These are phyloP conservation scores for Drosophila ogumai DNA, from an alignment of 1,140 invertebrate genomes.

Conservation along the genomic window DNA sequence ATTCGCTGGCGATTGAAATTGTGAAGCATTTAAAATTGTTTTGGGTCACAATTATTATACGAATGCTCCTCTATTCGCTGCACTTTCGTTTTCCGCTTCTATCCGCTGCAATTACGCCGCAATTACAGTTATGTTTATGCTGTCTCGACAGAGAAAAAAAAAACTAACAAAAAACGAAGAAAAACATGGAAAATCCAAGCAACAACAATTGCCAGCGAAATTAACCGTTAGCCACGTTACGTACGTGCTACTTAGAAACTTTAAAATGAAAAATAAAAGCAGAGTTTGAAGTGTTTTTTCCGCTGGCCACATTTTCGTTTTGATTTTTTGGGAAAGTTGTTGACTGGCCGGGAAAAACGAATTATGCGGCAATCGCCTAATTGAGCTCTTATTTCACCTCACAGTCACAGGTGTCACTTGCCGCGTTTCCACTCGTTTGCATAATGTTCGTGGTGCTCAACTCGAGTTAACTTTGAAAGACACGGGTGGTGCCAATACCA, in stretches of 20 bases:
- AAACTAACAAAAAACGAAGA: background rate
- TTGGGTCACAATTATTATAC: conserved; percentile 50
- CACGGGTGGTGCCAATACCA: conserved; percentile 30
- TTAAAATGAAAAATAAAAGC: background rate
- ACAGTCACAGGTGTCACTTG: conserved; percentile 38
- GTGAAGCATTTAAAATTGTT: conserved; percentile 54
- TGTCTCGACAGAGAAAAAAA: conserved; percentile 8
- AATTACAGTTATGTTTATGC: conserved; percentile 54
- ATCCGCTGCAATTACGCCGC: conserved; percentile 45
- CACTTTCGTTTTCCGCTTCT: conserved; percentile 59
- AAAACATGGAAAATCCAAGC: conserved; percentile 15
- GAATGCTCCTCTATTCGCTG: conserved; percentile 37
- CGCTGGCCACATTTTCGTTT: conserved; percentile 23
- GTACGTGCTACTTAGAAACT: conserved; percentile 60
- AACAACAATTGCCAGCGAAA: conserved; percentile 42
- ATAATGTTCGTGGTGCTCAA: conserved; percentile 27
- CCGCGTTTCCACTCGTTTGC: conserved; percentile 28
- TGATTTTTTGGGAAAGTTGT: conserved; percentile 41
- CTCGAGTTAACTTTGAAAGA: conserved; percentile 23
- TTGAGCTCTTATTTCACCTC: conserved; percentile 36
- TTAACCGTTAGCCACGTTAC: conserved; percentile 55
- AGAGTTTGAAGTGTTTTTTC: conserved; percentile 32
- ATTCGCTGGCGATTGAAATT: conserved; percentile 53
- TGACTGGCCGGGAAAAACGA: conserved; percentile 14
- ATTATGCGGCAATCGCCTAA: conserved; percentile 31